Evolutionary conservation across 2,888 invertebrate species (phyloP), one percentile per base, ranked within the genome.

Genomic region (Barypeithes pellucidus): DNA sequence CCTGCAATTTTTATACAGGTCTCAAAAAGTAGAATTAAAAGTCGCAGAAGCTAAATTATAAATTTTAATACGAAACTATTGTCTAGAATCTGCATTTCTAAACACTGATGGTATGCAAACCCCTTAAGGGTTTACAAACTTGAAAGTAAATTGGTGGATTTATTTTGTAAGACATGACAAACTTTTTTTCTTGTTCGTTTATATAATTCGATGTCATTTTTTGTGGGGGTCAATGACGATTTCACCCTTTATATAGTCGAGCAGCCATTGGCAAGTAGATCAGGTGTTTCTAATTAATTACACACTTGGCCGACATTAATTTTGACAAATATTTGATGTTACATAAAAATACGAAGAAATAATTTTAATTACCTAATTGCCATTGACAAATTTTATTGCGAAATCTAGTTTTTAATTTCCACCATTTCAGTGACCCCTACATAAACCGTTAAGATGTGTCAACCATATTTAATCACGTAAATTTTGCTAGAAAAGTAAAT

Each of bases 271-370:
- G 12, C n/a, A 39, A 4, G 2, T 12, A 1, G 3, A 39, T 12
- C 1, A 39, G 2, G 39, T 39, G 12, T 39, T n/a, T 39, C 11
- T n/a, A 39, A 39, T 39, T 12, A 39, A 39, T 39, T 39, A 39
- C 0, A 12, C 39, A n/a, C 2, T 8, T 43, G 16, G 43, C n/a
- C 16, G 3, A 16, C 16, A 29, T 29, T 8, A 43, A 8, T 43
- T 43, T 43, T 16, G 8, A 2, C 43, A 43, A 43, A 43, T 43
- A 43, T n/a, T 16, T 11, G 39, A 16, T 16, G 43, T 43, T 43
- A 43, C 43, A 16, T 43, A 43, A 43, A 39, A 39, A 8, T 39
- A 16, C 43, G 14, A 2, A 52, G n/a, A 52, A 52, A 29, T 52
- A 52, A 29, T 12, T 52, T 52, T 52, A 52, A 52, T 52, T 12